A percentile compares a stretch with the other conserved stretches of the same genome.
phyloP scores from a whole-genome alignment of 2,888 invertebrate genomes.

The Polyploca ridens region DNA sequence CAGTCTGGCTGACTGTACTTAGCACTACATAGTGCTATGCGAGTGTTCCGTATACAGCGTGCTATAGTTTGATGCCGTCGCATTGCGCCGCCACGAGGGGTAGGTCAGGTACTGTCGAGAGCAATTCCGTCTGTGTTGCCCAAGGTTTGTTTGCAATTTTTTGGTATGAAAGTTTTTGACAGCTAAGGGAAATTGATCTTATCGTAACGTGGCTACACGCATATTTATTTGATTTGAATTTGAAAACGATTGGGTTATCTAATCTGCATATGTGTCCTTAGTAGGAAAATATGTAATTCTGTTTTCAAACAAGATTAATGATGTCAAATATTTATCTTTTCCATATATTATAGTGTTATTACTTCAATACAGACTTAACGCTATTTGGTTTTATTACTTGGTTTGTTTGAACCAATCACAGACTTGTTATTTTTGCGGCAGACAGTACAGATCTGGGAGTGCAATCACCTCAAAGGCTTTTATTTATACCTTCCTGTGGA shows the following conservation, averaged over 20 bases:
- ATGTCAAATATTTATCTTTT: no score
- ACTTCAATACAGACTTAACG: no score
- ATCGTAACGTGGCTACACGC: no score
- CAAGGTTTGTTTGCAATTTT: neutral
- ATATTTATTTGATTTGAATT: no score
- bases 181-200: no score
- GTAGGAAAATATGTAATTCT: no score
- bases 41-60: constrained; percentile 17
- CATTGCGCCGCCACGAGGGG: constrained; percentile 65
- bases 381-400: neutral
- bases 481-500: neutral
- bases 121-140: neutral
- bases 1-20: constrained; percentile 55
- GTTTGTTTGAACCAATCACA: neutral
- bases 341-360: no score
- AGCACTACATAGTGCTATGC: constrained; percentile 25
- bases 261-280: no score
- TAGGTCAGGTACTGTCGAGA: constrained; percentile 56
- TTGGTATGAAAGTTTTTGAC: neutral
- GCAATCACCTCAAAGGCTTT: constrained; percentile 7
- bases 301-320: no score
- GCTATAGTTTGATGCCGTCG: constrained; percentile 36
- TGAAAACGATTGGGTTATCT: no score
- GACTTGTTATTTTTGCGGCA: neutral
- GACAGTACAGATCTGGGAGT: neutral